Percentiles rank a stretch among this genome's conserved stretches.
Conservation (phyloP, 2,113 vertebrate genomes). For the Hyperoodon ampullatus region DNA sequence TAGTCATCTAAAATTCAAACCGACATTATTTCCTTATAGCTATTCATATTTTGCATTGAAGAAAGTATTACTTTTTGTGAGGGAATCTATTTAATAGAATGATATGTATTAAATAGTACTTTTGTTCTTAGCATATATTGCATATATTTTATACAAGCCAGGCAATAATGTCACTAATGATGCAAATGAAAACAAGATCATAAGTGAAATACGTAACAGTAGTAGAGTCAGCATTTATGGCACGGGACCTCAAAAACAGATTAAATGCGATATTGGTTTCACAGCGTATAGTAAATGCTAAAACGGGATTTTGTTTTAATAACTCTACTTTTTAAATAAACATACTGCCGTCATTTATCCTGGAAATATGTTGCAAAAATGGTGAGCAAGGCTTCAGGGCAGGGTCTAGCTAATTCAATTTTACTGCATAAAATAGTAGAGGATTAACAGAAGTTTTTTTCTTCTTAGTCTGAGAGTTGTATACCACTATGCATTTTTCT, state of each 20-base stretch:
- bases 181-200: neutral
- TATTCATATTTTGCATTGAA: constrained; percentile 19
- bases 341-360: neutral
- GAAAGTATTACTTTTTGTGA: neutral
- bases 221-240: neutral
- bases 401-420: neutral
- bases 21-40: neutral
- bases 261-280: neutral
- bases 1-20: neutral
- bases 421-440: neutral
- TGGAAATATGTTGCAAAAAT: neutral
- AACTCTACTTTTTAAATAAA: neutral
- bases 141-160: constrained; percentile 1
- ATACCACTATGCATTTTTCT: neutral
- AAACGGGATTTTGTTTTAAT: neutral
- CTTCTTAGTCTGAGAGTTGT: neutral
- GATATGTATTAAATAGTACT: neutral
- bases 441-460: neutral
- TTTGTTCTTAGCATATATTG: neutral
- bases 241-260: neutral
- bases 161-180: neutral
- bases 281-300: neutral
- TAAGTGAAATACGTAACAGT: neutral
- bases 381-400: neutral
- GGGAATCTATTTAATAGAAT: neutral